Evolutionary conservation across 2,797 vertebrate genomes (phyloP).

Genomic region (Diceros bicornis): DNA sequence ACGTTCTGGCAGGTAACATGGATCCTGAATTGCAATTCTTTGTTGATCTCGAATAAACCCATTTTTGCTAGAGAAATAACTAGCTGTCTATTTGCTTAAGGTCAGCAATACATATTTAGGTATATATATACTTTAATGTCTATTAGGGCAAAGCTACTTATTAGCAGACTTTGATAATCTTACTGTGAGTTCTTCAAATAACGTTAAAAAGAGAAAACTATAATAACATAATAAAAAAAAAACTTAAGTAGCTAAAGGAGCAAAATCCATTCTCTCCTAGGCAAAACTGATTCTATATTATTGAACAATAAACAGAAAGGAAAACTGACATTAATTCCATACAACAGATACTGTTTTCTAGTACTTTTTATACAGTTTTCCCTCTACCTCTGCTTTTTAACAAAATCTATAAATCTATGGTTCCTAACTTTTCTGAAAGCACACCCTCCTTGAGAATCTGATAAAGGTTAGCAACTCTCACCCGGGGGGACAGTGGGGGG

Average conservation of each 20-base stretch:
- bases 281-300: neutral
- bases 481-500: neutral
- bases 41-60: no score
- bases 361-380: neutral
- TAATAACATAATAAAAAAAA: neutral
- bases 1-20: neutral
- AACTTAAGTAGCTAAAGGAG: neutral
- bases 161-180: neutral
- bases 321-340: neutral
- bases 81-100: no score
- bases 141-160: neutral
- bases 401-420: neutral
- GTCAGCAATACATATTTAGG: neutral
- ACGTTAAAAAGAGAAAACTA: slow-evolving; percentile 39
- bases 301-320: neutral
- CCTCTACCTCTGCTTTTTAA: neutral
- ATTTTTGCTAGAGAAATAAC: no score
- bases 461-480: neutral
- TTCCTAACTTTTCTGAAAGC: neutral
- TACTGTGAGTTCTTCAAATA: slow-evolving; percentile 43
- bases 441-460: neutral
- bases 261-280: neutral
- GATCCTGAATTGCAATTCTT: no score
- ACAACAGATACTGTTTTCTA: neutral
- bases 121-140: neutral